phyloP scores from a whole-genome alignment of 1,140 invertebrate species.

The Lasaia peninsularis region DNA sequence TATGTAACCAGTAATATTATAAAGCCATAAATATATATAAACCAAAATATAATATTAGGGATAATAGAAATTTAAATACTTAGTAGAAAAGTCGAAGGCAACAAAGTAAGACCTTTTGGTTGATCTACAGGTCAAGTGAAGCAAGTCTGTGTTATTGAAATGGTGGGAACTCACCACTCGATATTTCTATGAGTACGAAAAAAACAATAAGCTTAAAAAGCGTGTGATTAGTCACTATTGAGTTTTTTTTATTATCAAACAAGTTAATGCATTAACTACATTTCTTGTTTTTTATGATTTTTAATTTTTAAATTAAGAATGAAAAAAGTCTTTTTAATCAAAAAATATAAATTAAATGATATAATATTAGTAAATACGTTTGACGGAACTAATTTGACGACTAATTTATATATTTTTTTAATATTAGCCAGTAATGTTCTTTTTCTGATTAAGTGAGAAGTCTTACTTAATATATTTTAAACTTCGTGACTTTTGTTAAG shows the following conservation, averaged over 20 bases:
- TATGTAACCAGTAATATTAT: background rate
- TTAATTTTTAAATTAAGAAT: no score
- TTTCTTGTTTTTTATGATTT: no score
- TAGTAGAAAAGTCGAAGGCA: conserved; percentile 14
- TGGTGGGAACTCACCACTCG: conserved; percentile 24
- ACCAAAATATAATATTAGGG: background rate
- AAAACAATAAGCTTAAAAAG: conserved; percentile 7
- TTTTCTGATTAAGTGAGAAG: no score
- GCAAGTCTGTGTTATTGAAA: conserved; percentile 32
- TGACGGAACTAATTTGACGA: no score
- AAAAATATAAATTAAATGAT: no score
- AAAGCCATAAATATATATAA: background rate
- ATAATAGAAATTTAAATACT: conserved; percentile 9
- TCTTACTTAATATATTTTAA: no score
- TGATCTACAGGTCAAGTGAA: conserved; percentile 37
- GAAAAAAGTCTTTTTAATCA: no score
- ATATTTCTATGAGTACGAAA: conserved; percentile 8
- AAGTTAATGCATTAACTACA: background rate
- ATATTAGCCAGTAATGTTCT: no score
- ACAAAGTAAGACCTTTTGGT: conserved; percentile 26
- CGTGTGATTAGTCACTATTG: background rate
- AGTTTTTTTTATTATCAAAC: background rate
- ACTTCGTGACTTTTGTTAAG: no score
- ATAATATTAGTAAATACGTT: no score
- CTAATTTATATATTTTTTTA: no score